Base-by-base conservation (phyloP, 2,113 vertebrate genomes). In the Sitta europaea region DNA sequence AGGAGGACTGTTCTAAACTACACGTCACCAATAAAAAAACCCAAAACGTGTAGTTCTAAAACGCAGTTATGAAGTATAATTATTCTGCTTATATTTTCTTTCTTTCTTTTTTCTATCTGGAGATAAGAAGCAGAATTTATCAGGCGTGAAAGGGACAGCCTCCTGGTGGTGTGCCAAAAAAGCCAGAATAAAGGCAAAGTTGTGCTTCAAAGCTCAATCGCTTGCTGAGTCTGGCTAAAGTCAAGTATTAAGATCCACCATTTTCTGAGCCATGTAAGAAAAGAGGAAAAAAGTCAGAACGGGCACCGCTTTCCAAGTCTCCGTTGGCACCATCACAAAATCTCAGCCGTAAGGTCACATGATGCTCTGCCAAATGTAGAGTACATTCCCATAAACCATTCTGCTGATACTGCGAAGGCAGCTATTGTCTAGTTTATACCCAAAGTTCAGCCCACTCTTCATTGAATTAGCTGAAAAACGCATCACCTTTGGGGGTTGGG, bases 351-450 rank as follows among this genome's bases (percentile, higher is more conserved):
- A 97, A 98, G 98, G 98, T 99, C 98, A 99, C 98, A 98, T 99
- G 98, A 98, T 97, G 97, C 98, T 98, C 98, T 98, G 98, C 98
- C 98, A 98, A 98, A 98, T 98, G 98, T 97, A 97, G 98, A 98
- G 98, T 98, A 97, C 98, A 98, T 99, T 99, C 98, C 98, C 98
- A 98, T 97, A 98, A 98, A 98, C 98, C 97, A 98, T 98, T 99
- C 98, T 98, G 98, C 99, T 98, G 98, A 99, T 98, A 98, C 97
- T 98, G 98, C 98, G 97, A 99, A 99, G 99, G 99, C 98, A 98
- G 99, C 99, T 99, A 99, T 99, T 99, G 98, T 99, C 98, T 99
- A 98, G 98, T 99, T 98, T 98, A 98, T 98, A 99, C 98, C 96
- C 98, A 98, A 98, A 98, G 98, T 98, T 98, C 97, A 98, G 98